Base-by-base conservation (phyloP, 2,888 invertebrate genomes). In the Megaustenia siamemsis region DNA sequence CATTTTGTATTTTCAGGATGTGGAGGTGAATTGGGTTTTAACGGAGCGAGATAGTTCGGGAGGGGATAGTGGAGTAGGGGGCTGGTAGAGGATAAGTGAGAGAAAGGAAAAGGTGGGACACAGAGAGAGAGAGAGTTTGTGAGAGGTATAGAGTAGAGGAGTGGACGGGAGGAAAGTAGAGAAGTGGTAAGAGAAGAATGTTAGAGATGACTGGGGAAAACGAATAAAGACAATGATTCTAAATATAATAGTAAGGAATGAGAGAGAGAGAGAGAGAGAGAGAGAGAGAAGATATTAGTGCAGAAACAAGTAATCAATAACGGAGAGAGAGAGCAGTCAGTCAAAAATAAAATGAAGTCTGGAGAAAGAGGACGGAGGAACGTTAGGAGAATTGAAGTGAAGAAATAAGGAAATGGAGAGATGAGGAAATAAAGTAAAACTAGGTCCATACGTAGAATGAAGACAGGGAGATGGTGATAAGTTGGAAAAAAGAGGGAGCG, bases 61-160 rank as follows among this genome's bases (percentile, higher is more conserved):
- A n/a, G n/a, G n/a, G n/a, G n/a, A n/a, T n/a, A 18, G 18, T 12
- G 49, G 18, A 49, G 18, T 8, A 49, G 18, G 49, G 18, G 12
- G 18, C 18, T 49, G 49, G 8, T 68, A 35, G 71, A 69, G 71
- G 63, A 32, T 38, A 49, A 69, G 81, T 53, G 81, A 81, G 81
- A 81, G 49, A 81, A 53, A 43, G 81, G 68, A n/a, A n/a, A n/a
- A n/a, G n/a, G n/a, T n/a, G n/a, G n/a, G n/a, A n/a, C n/a, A n/a
- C n/a, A n/a, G n/a, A n/a, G n/a, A n/a, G n/a, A n/a, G n/a, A n/a
- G n/a, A n/a, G n/a, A n/a, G n/a, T n/a, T n/a, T n/a, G n/a, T n/a
- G n/a, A n/a, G n/a, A n/a, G n/a, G n/a, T n/a, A n/a, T n/a, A n/a
- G n/a, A n/a, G n/a, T n/a, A n/a, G 56, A 35, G 75, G 73, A n/a